A percentile compares a stretch with the other conserved stretches of the same genome.
Conservation (phyloP, 2,113 vertebrate genomes). For the Notechis scutatus region DNA sequence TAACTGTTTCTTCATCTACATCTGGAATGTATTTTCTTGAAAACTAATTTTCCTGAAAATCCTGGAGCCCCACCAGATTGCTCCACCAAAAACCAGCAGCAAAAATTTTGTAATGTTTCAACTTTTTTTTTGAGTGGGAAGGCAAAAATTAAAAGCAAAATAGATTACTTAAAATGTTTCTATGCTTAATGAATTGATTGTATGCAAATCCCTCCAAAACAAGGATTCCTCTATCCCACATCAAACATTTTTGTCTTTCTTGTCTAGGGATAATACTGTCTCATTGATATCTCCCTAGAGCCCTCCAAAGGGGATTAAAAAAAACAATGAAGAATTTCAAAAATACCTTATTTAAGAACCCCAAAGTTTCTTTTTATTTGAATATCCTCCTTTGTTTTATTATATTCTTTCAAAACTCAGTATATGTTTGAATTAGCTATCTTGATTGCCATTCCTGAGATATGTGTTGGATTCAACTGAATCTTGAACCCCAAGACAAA, state of each 20-base stretch:
- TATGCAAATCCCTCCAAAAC: background rate
- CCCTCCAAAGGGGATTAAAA: background rate
- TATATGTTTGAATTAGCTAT: background rate
- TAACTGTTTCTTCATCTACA: background rate
- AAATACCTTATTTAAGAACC: background rate
- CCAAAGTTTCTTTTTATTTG: background rate
- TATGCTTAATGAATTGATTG: background rate
- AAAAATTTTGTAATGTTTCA: background rate
- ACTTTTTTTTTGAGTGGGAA: background rate
- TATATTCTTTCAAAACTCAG: background rate
- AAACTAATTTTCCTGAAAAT: background rate
- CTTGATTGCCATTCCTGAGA: background rate
- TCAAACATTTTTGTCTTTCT: background rate
- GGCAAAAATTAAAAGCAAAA: background rate
- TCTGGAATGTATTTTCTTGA: background rate
- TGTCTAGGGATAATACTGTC: background rate
- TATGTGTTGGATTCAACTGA: background rate
- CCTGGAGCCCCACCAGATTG: background rate
- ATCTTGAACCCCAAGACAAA: background rate
- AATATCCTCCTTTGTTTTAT: background rate
- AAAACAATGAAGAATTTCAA: background rate
- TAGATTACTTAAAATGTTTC: background rate
- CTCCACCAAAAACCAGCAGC: background rate
- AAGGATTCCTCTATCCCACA: background rate
- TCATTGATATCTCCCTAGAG: background rate